These are phyloP conservation scores for Pseudomyrmex pallidus DNA, from an alignment of 1,140 invertebrate genomes.

Conservation along the genomic window DNA sequence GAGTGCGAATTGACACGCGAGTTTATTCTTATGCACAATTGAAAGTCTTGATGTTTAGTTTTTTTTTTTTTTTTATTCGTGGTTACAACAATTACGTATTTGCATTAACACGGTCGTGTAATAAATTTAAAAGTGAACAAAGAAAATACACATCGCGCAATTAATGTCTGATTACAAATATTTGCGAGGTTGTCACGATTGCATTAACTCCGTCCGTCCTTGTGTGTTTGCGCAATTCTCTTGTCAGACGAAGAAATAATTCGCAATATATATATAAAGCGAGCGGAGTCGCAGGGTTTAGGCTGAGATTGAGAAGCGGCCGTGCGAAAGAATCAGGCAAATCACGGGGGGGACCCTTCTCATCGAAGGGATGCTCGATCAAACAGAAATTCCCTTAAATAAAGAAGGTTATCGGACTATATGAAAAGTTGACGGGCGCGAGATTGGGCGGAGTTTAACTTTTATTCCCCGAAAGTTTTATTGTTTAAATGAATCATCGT, in stretches of 20 bases:
- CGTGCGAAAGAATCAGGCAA: constrained; percentile 77
- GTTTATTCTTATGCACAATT: too few species aligned
- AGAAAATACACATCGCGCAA: neutral
- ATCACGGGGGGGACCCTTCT: constrained; percentile 69
- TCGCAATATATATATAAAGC: constrained; percentile 13
- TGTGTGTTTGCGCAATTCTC: constrained; percentile 28
- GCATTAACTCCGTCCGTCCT: constrained; percentile 24
- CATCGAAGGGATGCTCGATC: constrained; percentile 70
- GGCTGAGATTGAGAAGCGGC: constrained; percentile 69
- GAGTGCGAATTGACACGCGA: too few species aligned
- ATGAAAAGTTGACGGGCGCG: constrained; percentile 55
- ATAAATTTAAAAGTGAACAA: too few species aligned
- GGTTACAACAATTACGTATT: too few species aligned
- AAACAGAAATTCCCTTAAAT: constrained; percentile 72
- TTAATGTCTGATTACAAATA: constrained; percentile 14
- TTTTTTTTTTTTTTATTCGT: too few species aligned
- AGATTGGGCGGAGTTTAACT: constrained; percentile 26
- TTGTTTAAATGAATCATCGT: constrained; percentile 56
- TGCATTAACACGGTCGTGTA: too few species aligned
- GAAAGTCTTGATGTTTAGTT: too few species aligned
- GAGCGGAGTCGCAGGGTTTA: constrained; percentile 53
- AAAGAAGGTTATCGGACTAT: constrained; percentile 66
- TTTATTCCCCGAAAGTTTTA: constrained; percentile 44
- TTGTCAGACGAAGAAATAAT: constrained; percentile 34
- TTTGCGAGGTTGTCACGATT: neutral